Conservation (phyloP, 2,113 vertebrate genomes). For the Macroglossus sobrinus region DNA sequence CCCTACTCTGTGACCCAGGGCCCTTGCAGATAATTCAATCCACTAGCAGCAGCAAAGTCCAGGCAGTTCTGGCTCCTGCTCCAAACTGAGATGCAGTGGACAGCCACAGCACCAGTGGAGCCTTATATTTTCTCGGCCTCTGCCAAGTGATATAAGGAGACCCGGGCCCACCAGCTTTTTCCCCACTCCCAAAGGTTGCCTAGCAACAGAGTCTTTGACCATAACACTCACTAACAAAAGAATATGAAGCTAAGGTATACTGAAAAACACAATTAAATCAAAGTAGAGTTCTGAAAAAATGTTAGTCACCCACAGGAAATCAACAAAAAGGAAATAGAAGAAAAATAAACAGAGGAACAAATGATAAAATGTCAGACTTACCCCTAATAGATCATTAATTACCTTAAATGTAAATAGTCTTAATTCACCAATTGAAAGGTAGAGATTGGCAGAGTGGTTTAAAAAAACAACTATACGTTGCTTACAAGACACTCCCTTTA, state of each 20-base stretch:
- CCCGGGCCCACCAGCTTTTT: neutral
- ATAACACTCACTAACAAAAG: neutral
- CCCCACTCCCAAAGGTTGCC: neutral
- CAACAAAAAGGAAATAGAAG: neutral
- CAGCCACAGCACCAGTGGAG: neutral
- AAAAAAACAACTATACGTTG: neutral
- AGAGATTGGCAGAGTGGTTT: neutral
- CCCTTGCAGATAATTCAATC: neutral
- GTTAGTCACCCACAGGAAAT: neutral
- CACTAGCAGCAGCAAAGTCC: neutral
- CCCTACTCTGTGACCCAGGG: neutral
- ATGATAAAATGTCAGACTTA: neutral
- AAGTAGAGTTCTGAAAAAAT: neutral
- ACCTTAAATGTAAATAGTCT: neutral
- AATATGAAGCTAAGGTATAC: neutral
- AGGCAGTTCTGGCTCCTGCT: neutral
- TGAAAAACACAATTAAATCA: conserved; percentile 15
- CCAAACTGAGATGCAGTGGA: neutral
- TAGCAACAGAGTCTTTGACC: neutral
- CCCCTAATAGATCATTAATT: neutral
- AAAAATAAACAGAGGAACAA: neutral
- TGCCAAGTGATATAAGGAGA: neutral
- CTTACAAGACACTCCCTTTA: neutral
- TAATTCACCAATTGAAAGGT: neutral
- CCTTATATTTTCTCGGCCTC: neutral